phyloP scores from a whole-genome alignment of 2,797 vertebrate species.

The Pseudomugil gertrudae region DNA sequence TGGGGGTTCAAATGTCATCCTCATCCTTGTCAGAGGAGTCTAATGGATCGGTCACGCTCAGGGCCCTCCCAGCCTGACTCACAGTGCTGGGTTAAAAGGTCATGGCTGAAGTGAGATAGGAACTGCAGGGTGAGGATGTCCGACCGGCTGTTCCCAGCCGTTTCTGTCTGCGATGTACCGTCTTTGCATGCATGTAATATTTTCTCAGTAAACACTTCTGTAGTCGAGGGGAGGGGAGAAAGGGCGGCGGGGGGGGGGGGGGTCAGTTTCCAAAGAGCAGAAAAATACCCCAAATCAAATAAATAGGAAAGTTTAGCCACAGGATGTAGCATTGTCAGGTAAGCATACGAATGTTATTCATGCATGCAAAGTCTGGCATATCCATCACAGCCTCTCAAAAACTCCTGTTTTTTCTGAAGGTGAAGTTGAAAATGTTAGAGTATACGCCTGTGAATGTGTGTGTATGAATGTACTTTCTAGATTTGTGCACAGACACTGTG shows the following conservation, averaged over 20 bases:
- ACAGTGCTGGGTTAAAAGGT: slow-evolving; percentile 67
- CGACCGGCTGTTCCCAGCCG: slow-evolving; percentile 56
- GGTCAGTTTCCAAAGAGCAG: slow-evolving; percentile 51
- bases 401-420: slow-evolving; percentile 66
- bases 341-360: slow-evolving; percentile 43
- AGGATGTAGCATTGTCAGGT: slow-evolving; percentile 72
- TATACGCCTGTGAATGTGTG: slow-evolving; percentile 25
- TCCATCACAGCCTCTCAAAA: slow-evolving; percentile 68
- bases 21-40: slow-evolving; percentile 79
- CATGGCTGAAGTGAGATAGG: slow-evolving; percentile 63
- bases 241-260: slow-evolving; percentile 22
- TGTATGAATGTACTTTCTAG: slow-evolving; percentile 13
- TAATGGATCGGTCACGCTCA: slow-evolving; percentile 81
- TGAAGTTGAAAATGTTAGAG: slow-evolving; percentile 62
- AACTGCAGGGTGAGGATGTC: slow-evolving; percentile 66
- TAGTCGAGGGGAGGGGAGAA: slow-evolving; percentile 22
- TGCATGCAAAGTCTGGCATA: slow-evolving; percentile 60
- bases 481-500: slow-evolving; percentile 39
- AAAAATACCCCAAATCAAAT: slow-evolving; percentile 73
- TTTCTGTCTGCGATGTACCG: slow-evolving; percentile 18
- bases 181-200: slow-evolving; percentile 44
- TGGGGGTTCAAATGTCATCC: slow-evolving; percentile 80
- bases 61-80: slow-evolving; percentile 74
- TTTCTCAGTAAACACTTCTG: slow-evolving; percentile 74
- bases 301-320: slow-evolving; percentile 62